phyloP scores from a whole-genome alignment of 2,113 vertebrate genomes.

The Cromileptes altivelis region DNA sequence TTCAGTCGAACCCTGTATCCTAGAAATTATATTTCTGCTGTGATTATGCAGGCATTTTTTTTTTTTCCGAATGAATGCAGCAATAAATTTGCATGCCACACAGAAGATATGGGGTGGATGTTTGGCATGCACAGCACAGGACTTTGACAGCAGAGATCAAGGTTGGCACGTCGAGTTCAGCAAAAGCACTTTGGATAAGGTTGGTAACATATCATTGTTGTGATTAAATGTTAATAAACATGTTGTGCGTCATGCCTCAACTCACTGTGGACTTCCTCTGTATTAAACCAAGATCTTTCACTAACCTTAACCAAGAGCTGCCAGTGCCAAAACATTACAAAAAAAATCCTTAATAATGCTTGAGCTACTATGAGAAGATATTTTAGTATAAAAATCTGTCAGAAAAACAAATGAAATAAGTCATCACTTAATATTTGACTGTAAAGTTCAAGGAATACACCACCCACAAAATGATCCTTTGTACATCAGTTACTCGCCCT shows the following conservation, averaged over 20 bases:
- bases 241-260: neutral
- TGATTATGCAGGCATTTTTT: no score
- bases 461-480: no score
- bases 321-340: neutral
- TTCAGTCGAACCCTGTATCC: neutral
- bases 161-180: neutral
- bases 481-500: no score
- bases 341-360: neutral
- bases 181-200: neutral
- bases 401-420: neutral
- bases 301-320: neutral
- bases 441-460: neutral
- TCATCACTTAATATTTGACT: neutral
- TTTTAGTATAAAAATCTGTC: neutral
- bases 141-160: no score
- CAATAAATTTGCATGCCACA: no score
- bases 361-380: neutral
- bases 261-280: neutral
- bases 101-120: no score
- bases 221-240: neutral
- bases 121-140: no score
- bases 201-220: neutral
- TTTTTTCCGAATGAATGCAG: no score
- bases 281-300: neutral
- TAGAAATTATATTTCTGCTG: neutral